Conservation (phyloP, 2,797 vertebrate genomes). For the Smutsia temminckii region DNA sequence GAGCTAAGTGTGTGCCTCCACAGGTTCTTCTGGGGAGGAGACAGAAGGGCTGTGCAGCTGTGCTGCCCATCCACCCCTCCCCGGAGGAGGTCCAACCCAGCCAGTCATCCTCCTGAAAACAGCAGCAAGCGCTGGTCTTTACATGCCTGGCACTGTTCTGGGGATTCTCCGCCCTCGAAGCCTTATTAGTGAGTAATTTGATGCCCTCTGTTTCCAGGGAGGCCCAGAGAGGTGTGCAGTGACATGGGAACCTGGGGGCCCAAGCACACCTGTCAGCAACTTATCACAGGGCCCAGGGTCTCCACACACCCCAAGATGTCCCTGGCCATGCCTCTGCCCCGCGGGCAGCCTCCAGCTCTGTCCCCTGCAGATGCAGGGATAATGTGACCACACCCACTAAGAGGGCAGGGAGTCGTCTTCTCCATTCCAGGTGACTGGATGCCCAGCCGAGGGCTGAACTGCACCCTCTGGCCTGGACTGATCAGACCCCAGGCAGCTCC, state of each 20-base stretch:
- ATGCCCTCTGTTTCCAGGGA: rapidly evolving
- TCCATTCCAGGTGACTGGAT: no score
- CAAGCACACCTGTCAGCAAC: background rate
- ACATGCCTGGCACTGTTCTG: background rate
- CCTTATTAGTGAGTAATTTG: rapidly evolving
- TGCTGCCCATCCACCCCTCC: background rate
- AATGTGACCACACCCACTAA: background rate
- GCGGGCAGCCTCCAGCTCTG: background rate
- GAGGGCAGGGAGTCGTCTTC: no score
- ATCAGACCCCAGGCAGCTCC: background rate
- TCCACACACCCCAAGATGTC: background rate
- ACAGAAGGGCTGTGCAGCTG: background rate
- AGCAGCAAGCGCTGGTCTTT: background rate
- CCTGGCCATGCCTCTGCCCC: background rate
- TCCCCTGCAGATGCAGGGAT: background rate
- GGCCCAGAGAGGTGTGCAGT: rapidly evolving
- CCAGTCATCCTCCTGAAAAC: background rate
- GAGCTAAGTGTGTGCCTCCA: no score
- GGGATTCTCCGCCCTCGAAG: background rate
- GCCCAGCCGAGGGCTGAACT: rapidly evolving
- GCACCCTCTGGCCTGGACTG: background rate
- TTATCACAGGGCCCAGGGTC: background rate
- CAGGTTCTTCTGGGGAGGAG: background rate
- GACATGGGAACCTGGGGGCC: background rate
- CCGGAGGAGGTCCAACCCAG: background rate